phyloP scores from a whole-genome alignment of 2,888 invertebrate species.

The Andrena chrysosceles region DNA sequence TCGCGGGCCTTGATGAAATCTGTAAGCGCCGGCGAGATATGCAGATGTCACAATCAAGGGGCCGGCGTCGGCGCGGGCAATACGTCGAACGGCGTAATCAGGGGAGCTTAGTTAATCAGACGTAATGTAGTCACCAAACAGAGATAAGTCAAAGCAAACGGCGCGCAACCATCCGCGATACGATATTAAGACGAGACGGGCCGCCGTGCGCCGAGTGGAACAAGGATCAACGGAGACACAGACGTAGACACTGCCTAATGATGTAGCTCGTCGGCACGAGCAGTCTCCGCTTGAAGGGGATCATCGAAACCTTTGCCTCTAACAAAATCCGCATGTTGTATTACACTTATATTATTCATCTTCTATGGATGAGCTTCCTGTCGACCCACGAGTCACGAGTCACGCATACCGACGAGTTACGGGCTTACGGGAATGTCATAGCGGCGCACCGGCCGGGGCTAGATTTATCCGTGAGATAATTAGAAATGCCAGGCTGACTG shows the following conservation, averaged over 20 bases:
- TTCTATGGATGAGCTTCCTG: neutral
- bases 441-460: conserved; percentile 27
- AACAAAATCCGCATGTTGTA: neutral
- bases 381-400: too few species aligned
- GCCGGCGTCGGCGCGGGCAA: conserved; percentile 41
- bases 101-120: conserved; percentile 61
- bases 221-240: conserved; percentile 50
- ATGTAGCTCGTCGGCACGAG: too few species aligned
- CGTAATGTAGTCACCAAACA: conserved; percentile 65
- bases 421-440: conserved; percentile 7
- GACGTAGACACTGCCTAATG: conserved; percentile 31
- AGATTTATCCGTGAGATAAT: conserved; percentile 59
- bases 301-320: conserved; percentile 7
- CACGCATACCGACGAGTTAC: conserved; percentile 6
- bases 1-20: conserved; percentile 47
- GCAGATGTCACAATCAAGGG: conserved; percentile 61
- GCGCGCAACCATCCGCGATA: conserved; percentile 43
- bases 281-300: conserved; percentile 14
- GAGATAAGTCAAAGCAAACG: conserved; percentile 66
- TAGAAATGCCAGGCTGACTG: conserved; percentile 54
- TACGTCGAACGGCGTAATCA: conserved; percentile 58
- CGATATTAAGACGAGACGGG: conserved; percentile 51
- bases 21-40: conserved; percentile 50
- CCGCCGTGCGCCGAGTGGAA: neutral
- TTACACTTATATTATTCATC: neutral